phyloP scores from a whole-genome alignment of 2,888 invertebrate genomes.

The Strigamia maritima region DNA sequence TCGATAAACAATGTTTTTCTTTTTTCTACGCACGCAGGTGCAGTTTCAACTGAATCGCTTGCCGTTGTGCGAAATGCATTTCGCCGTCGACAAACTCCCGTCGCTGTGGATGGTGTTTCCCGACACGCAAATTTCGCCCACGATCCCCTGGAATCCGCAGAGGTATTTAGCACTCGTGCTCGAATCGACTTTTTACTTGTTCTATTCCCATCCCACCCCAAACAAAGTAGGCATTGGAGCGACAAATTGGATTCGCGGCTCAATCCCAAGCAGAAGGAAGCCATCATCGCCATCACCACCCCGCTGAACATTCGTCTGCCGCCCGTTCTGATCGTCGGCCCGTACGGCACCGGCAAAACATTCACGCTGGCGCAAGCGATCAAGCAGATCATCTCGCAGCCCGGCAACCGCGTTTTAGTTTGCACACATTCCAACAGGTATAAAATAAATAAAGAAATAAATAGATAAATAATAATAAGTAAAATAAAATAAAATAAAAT shows the following conservation, averaged over 20 bases:
- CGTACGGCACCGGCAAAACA: slow-evolving; percentile 85
- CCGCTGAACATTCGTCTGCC: slow-evolving; percentile 62
- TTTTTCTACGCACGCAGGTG: slow-evolving; percentile 51
- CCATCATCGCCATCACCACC: slow-evolving; percentile 71
- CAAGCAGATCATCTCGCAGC: slow-evolving; percentile 63
- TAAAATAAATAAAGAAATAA: too few species aligned
- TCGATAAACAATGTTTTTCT: neutral
- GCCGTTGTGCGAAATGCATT: slow-evolving; percentile 80
- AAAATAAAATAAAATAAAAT: too few species aligned
- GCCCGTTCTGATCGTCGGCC: slow-evolving; percentile 69
- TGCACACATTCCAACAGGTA: slow-evolving; percentile 85
- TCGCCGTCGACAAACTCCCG: slow-evolving; percentile 71
- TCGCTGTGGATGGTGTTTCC: slow-evolving; percentile 71
- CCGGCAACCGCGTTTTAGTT: slow-evolving; percentile 67
- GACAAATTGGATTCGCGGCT: slow-evolving; percentile 62
- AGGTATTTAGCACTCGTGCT: too few species aligned
- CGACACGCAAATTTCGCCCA: slow-evolving; percentile 61
- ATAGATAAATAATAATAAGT: too few species aligned
- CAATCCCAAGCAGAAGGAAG: slow-evolving; percentile 75
- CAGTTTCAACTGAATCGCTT: slow-evolving; percentile 77
- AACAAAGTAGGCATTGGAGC: slow-evolving; percentile 66
- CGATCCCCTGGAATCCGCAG: slow-evolving; percentile 66
- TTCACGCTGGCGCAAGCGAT: slow-evolving; percentile 73
- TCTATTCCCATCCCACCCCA: too few species aligned
- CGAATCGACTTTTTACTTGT: too few species aligned